Evolutionary conservation across 1,140 invertebrate species (phyloP), one percentile per base, ranked within the genome.

Genomic region (Leptinotarsa undecemlineata): DNA sequence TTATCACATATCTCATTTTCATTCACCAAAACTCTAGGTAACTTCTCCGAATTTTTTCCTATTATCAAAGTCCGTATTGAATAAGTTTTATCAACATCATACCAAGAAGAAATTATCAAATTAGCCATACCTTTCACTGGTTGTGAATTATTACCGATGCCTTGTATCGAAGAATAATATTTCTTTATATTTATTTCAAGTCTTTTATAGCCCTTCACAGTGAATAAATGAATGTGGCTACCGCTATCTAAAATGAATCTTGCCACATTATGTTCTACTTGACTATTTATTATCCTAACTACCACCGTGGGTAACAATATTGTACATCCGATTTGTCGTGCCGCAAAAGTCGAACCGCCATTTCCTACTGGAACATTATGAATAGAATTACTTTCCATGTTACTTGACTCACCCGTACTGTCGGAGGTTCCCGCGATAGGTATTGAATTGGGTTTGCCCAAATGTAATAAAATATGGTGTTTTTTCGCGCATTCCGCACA

Each of bases 231-330:
- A 21, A 47, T 20, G 17, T 68, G 67, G 26, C 67, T 68, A 33
- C 67, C 67, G 42, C 21, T 33, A 42, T 68, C 67, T 47, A 68
- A 33, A 33, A 68, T n/a, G n/a, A 68, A 47, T 48, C 67, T 26
- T 4, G 42, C 11, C 15, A 14, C 26, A 15, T 68, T 33, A 68
- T 33, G 15, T 8, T 68, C 14, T 17, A 21, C 19, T 14, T 15
- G 42, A 19, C 21, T 68, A n/a, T 68, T 47, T 23, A 26, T 17
- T 33, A 47, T 21, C 0, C 8, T 13, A 47, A 68, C 67, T 20
- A 26, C 67, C 21, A 15, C 67, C 21, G 67, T 68, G 48, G 33
- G n/a, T 47, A 68, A 68, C 19, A 68, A 48, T 13, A 68, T 33
- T 15, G 42, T 47, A 68, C 6, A 33, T 68, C 42, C 21, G 13